Evolutionary conservation across 2,888 invertebrate genomes (phyloP), one percentile per base, ranked within the genome.

Genomic region (Netelia inedita): DNA sequence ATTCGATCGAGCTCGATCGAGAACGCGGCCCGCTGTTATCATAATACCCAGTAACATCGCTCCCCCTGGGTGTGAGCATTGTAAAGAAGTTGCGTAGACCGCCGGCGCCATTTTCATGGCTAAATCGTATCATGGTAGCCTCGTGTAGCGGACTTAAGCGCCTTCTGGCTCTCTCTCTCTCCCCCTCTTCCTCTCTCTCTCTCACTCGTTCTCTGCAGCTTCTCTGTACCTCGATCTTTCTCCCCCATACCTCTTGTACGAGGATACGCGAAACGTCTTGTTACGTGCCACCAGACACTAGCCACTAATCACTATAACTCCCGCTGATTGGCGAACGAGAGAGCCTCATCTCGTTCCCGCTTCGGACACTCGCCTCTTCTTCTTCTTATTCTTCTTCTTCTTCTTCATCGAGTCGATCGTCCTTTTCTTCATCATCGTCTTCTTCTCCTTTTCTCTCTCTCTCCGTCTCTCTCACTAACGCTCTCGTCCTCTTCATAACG

Each of bases 301-400:
- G 79, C 80, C 80, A 81, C 85, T 85, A 83, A 85, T 85, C 85
- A 85, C 85, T 85, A 81, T 85, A 85, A 85, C 85, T 85, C 85
- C 80, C 85, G 80, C 83, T 83, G 85, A 85, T 85, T 85, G 85
- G 83, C 73, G 76, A 85, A 76, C 83, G 82, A 79, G 50, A 73
- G 71, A 71, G 78, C 69, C 78, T 74, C 84, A 53, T 82, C 82
- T 79, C 75, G 85, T 85, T 82, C 75, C 75, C 82, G 85, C 74
- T 74, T 79, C 75, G 57, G 68, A 81, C 82, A 11, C 72, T 41
- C 19, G 69, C 65, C 66, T 73, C 69, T 41, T 69, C 71, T 53
- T 75, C 69, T 50, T 71, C 81, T 19, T 57, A 6, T 16, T 16
- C 55, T n/a, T 16, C 55, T 16, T 16, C 59, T 35, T 57, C 46